Evolutionary conservation across 2,888 invertebrate genomes (phyloP).

Genomic region (Lepidocyrtoides sp.): DNA sequence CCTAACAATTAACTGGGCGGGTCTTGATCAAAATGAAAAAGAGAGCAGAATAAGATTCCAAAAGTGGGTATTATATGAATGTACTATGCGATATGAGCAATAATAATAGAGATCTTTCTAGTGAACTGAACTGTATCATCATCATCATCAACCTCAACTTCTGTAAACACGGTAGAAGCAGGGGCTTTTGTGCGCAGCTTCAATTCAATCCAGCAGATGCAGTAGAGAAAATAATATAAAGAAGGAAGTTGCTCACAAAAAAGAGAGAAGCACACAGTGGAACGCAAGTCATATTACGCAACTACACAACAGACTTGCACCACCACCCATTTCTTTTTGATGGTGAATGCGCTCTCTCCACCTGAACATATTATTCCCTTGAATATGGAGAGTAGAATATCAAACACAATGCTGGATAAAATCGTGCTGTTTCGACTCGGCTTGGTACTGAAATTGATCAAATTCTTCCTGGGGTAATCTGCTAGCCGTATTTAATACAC

Average conservation of each 20-base stretch:
- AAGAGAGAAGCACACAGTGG: not conserved
- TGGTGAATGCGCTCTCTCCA: not conserved
- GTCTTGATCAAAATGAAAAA: constrained; percentile 77
- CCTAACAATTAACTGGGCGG: constrained; percentile 83
- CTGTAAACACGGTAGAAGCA: not conserved
- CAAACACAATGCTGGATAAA: not conserved
- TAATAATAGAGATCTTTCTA: constrained; percentile 7
- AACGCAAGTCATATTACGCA: constrained; percentile 13
- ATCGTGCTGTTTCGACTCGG: no score
- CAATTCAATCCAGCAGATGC: constrained; percentile 23
- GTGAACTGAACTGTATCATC: not conserved
- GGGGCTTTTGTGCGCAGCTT: constrained; percentile 1
- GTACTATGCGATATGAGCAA: not conserved
- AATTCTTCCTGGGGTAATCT: no score
- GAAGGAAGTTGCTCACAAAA: not conserved
- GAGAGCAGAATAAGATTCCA: constrained; percentile 45
- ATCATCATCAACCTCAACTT: not conserved
- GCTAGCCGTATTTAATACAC: no score
- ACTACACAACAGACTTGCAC: not conserved
- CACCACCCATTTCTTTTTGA: constrained; percentile 1
- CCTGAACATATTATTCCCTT: no score
- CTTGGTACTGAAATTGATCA: no score
- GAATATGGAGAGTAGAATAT: not conserved
- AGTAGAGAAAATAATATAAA: not conserved
- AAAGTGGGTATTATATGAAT: not conserved